Evolutionary conservation across 2,797 vertebrate genomes (phyloP), one percentile per base, ranked within the genome.

Genomic region (Syngnathus rostellatus): DNA sequence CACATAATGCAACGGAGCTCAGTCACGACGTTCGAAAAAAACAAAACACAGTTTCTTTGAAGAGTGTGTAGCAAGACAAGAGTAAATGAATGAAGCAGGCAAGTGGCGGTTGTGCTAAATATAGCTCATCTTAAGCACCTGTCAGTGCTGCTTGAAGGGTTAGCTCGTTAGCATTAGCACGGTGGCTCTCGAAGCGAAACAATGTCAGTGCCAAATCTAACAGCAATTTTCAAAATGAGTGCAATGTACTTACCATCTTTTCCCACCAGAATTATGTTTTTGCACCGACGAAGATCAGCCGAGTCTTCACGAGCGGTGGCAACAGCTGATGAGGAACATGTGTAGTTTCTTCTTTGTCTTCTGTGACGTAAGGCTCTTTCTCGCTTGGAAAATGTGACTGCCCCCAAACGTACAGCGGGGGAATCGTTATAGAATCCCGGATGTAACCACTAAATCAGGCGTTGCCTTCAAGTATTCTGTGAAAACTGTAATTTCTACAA

Each of bases 81-180:
- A 48, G 46, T 25, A 63, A 86, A 84, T 83, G 77, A 85, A 83
- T 83, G 75, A 78, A 83, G 74, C 53, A 70, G 71, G 74, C 75
- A 74, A 77, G 71, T 75, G 72, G 65, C 71, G 77, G 67, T 11
- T 1, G 69, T 43, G 83, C 85, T 88, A 86, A 84, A 86, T 88
- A 83, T 89, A 87, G 79, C 76, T 14, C 57, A 81, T 80, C 73
- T 73, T 72, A 70, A 65, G 50, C 86, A 88, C 75, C 86, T 87
- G 85, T 83, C 83, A 78, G 17, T 59, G 57, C 59, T 58, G 66
- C 60, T 54, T 54, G 5, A 37, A 25, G 62, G 40, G 70, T 70
- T 50, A 62, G 62, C 64, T 63, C 14, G 45, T 65, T 81, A 84
- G 82, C 81, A 62, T 77, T 77, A 83, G 80, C 83, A 71, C 60